Percentiles rank a stretch among this genome's conserved stretches.
These are phyloP conservation scores for Dasypus novemcinctus DNA, from an alignment of 2,113 vertebrate species.

Conservation along the genomic window DNA sequence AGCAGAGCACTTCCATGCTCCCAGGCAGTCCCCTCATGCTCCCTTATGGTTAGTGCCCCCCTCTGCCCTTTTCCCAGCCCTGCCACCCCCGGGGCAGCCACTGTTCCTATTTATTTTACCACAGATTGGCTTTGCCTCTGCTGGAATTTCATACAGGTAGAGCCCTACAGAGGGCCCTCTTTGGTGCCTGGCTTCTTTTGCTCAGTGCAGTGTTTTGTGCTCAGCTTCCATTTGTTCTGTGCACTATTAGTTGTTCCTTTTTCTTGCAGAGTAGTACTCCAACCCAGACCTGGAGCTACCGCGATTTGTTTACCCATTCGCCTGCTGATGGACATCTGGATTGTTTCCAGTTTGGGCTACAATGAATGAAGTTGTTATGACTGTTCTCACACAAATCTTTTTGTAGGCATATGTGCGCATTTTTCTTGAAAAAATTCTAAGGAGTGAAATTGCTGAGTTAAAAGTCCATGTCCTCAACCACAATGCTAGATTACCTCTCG, in stretches of 20 bases:
- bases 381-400: not conserved
- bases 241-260: fast-evolving
- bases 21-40: not conserved
- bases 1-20: not conserved
- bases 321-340: not conserved
- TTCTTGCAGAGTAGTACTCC: fast-evolving
- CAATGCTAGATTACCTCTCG: not conserved
- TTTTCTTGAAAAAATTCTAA: not conserved
- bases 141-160: not conserved
- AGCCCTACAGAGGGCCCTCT: fast-evolving
- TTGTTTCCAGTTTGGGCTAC: not conserved
- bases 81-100: not conserved
- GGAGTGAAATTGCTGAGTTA: not conserved
- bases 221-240: fast-evolving
- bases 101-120: not conserved
- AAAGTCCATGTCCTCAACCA: not conserved
- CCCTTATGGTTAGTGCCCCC: not conserved
- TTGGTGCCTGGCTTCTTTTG: not conserved
- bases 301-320: fast-evolving
- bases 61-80: not conserved
- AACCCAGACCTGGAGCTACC: fast-evolving
- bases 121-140: not conserved
- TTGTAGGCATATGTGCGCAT: not conserved
- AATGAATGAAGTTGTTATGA: not conserved
- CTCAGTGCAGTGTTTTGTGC: fast-evolving